These are phyloP conservation scores for Ictalurus furcatus DNA, from an alignment of 2,113 vertebrate genomes.

Conservation along the genomic window DNA sequence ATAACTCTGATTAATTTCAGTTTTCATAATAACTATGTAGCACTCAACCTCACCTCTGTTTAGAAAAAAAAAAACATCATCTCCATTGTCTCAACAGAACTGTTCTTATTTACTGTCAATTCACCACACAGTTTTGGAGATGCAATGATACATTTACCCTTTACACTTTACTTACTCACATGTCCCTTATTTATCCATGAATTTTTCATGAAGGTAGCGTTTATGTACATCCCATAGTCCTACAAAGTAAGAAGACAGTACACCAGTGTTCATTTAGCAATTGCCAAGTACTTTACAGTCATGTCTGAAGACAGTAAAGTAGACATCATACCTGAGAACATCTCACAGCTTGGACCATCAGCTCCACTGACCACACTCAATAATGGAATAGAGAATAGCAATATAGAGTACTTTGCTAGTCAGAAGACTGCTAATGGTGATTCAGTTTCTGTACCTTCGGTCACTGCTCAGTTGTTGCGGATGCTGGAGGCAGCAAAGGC, in stretches of 20 bases:
- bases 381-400: background rate
- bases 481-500: constrained; percentile 68
- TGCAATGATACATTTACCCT: background rate
- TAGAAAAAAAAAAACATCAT: background rate
- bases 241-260: background rate
- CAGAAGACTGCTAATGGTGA: background rate
- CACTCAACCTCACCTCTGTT: background rate
- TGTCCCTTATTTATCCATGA: constrained; percentile 28
- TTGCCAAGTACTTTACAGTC: background rate
- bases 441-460: background rate
- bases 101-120: constrained; percentile 3
- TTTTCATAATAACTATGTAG: background rate
- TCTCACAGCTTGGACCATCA: background rate
- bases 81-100: background rate
- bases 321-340: background rate
- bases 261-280: background rate
- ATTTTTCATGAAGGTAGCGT: constrained; percentile 28
- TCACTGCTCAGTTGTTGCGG: constrained; percentile 49
- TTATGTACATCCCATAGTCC: constrained; percentile 28
- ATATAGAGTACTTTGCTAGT: background rate
- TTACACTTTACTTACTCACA: constrained; percentile 28
- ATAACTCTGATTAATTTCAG: background rate
- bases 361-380: background rate
- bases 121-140: no score
- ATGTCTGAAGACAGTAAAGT: constrained; percentile 1